Percentiles rank a stretch among this genome's conserved stretches.
phyloP scores from a whole-genome alignment of 2,797 vertebrate genomes.

The Brotogeris chrysoptera region DNA sequence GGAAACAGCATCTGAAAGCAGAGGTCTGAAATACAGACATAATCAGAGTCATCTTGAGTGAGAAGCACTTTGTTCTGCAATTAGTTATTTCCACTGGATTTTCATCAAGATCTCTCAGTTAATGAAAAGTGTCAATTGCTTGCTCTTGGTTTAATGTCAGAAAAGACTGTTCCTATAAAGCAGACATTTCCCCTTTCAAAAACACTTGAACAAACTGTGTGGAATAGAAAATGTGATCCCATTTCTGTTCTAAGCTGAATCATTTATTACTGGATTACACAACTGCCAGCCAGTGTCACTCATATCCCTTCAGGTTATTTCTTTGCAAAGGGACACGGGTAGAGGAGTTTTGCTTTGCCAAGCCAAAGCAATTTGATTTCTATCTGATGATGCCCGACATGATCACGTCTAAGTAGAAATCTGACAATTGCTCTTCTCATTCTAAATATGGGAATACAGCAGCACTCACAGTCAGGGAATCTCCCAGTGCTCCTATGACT shows the following conservation, averaged over 20 bases:
- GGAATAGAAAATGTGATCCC: neutral
- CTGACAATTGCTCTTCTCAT: neutral
- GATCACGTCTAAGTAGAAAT: neutral
- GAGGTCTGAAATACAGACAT: neutral
- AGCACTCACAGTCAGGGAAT: constrained; percentile 88
- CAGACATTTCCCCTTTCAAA: neutral
- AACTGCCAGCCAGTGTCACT: neutral
- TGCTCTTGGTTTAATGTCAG: neutral
- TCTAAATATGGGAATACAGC: neutral
- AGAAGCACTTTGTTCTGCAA: neutral
- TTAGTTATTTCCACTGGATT: neutral
- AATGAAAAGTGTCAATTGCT: neutral
- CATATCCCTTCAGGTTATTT: neutral
- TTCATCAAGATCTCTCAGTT: neutral
- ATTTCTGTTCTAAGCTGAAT: neutral
- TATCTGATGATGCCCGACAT: neutral
- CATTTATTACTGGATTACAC: neutral
- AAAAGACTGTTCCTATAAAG: neutral
- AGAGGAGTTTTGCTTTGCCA: neutral
- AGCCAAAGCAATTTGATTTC: constrained; percentile 16
- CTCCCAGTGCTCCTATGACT: constrained; percentile 87
- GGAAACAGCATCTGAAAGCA: neutral
- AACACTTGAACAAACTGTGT: neutral
- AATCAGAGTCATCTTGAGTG: neutral
- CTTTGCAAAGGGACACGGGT: neutral